Evolutionary conservation across 2,888 invertebrate species (phyloP), one percentile per base, ranked within the genome.

Genomic region (Macrosoma leucophasiata): DNA sequence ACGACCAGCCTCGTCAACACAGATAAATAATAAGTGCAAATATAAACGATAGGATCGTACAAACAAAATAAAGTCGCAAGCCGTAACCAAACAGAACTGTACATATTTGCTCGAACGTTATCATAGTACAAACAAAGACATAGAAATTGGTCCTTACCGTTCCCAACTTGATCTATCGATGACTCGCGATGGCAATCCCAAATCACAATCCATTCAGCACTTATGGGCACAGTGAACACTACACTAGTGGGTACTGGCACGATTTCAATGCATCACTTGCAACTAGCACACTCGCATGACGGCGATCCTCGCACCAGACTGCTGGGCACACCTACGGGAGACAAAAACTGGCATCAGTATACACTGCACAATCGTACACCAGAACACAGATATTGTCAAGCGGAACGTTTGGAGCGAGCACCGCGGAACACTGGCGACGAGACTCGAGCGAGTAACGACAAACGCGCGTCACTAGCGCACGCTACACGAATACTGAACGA

Each of bases 191-290:
- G 72, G 73, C 76, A 84, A 84, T 84, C 82, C 82, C 76, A 79
- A 69, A 62, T 53, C 79, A 79, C 82, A 82, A 84, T 79, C 72
- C 79, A 78, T 77, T 62, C 77, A 82, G 61, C 81, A 84, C 82
- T 65, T 62, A 59, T 54, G 52, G 55, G 69, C 78, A 79, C 81
- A 68, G 70, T 69, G 67, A 64, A 70, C 82, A 82, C 81, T 71
- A 57, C 74, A 79, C 79, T 78, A 58, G 53, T 59, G 67, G 59
- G 69, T 64, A 68, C 61, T 55, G 60, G 65, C 72, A 75, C 77
- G 67, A 73, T 61, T 67, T 65, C 66, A 68, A 71, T 62, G 67
- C 77, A 77, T 68, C 81, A 82, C 81, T 75, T 71, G 61, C 69
- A 70, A 79, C 79, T 74, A 70, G 62, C 71, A 72, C 79, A 77